Base-by-base conservation (phyloP, 1,140 invertebrate genomes). In the Atta texana region DNA sequence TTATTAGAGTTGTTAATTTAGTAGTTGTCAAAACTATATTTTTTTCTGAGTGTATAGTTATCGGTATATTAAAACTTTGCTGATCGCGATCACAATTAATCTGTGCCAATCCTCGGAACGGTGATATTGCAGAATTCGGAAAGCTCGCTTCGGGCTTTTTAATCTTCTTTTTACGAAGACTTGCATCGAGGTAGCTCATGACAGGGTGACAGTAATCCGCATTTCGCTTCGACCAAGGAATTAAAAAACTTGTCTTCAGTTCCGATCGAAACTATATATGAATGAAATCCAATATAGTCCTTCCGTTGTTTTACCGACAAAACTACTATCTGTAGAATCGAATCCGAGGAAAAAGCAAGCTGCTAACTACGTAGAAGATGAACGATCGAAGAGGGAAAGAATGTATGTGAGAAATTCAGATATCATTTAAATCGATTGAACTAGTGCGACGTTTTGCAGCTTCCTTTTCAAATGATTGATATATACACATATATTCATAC, bases 361-460 rank as follows among this genome's bases (percentile, higher is more conserved):
- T 24, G n/a, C 31, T 5, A 34, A 34, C 4, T 88, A 69, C 76
- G 84, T 69, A 55, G 51, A 71, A 64, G 44, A 71, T 44, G 16
- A 87, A 49, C 49, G n/a, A 90, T 68, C 63, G 57, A 86, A 21
- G 4, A 21, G 39, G 24, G 18, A 74, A 31, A 57, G n/a, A 44
- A 81, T 51, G 8, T 44, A 34, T 34, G 31, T 34, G 31, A 55
- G 68, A 12, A 61, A 74, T 84, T 61, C 55, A 61, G 74, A 74
- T 84, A 61, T 74, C 68, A 39, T 84, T 51, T 51, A 39, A n/a
- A 84, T 84, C 55, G 55, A 74, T 74, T 39, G 53, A 51, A 59
- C 31, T 34, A 18, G 14, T 10, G n/a, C 24, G 55, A 18, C 53
- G 16, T 74, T 61, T 71, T 28, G 59, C 18, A 64, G 75, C n/a